A percentile compares a stretch with the other conserved stretches of the same genome.
Conservation (phyloP, 2,888 invertebrate genomes). For the Drosophila villosipedis region DNA sequence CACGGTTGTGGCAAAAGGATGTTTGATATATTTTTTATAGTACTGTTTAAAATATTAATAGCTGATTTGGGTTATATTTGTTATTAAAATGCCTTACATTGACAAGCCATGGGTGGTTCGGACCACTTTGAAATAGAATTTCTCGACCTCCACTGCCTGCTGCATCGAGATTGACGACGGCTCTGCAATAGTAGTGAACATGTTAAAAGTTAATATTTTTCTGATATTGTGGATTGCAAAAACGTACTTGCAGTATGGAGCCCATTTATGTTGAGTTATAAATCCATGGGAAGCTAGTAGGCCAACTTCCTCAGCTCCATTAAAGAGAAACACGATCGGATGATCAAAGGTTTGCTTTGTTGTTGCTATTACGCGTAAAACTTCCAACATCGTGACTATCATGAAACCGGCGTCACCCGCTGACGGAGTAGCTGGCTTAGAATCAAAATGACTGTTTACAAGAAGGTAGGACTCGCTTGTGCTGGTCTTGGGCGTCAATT, state of each 20-base stretch:
- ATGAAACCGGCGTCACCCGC: slow-evolving; percentile 86
- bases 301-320: slow-evolving; percentile 89
- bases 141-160: slow-evolving; percentile 96
- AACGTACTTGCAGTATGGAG: slow-evolving; percentile 87
- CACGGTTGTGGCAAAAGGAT: slow-evolving; percentile 87
- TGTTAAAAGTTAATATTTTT: not conserved
- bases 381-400: slow-evolving; percentile 88
- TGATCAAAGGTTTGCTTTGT: slow-evolving; percentile 85
- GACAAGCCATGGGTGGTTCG: slow-evolving; percentile 89
- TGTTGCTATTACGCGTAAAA: slow-evolving; percentile 85
- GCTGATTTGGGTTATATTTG: not conserved
- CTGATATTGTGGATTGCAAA: rapidly evolving
- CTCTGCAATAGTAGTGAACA: slow-evolving; percentile 75
- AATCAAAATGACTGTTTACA: slow-evolving; percentile 95
- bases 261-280: slow-evolving; percentile 92
- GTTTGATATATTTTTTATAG: slow-evolving; percentile 85
- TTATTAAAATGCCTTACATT: slow-evolving; percentile 80
- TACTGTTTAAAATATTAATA: slow-evolving; percentile 72
- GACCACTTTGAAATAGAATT: slow-evolving; percentile 94
- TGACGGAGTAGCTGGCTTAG: slow-evolving; percentile 91
- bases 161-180: slow-evolving; percentile 95
- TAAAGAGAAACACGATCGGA: slow-evolving; percentile 88
- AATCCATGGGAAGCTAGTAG: slow-evolving; percentile 90
- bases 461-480: slow-evolving; percentile 85
- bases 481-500: slow-evolving; percentile 68